Evolutionary conservation across 2,113 vertebrate genomes (phyloP), one percentile per base, ranked within the genome.

Genomic region (Machaerirhynchus nigripectus): DNA sequence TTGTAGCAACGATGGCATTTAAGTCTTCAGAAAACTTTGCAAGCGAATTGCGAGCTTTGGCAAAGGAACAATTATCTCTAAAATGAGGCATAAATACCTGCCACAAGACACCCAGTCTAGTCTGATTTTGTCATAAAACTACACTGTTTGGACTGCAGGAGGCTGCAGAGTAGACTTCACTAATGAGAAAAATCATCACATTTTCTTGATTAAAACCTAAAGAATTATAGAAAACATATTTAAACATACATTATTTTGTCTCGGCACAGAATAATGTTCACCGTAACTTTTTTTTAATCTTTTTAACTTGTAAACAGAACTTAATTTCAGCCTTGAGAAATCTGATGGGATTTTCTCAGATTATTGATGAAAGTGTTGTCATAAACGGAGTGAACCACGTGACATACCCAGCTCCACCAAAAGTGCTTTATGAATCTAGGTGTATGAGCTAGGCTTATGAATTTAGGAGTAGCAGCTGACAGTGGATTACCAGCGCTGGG

Each of bases 21-120:
- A 84, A 93, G 85, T 33, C 26, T 73, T 90, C 59, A 86, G 69
- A 90, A 94, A 85, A 85, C 4, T 82, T 60, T 23, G 47, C 56
- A 78, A 65, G 59, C 24, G 60, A 84, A 71, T 65, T 73, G 35
- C 18, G 7, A 28, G 28, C 12, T 55, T 91, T 65, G 27, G 42
- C 73, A 95, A 79, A 75, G 33, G 6, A 82, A 87, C 0, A 0
- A 52, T 46, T 31, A 69, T 74, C 55, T 39, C 68, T 85, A 65
- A 89, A 75, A 86, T 10, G 15, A 31, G 47, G 2, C 14, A 42
- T 6, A 4, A 16, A 39, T 17, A 53, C 17, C n/a, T 50, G 8
- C 27, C 8, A 63, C 27, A 33, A 47, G 8, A 40, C 55, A 28
- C 1, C 15, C 23, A 23, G 3, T 20, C 59, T 67, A 15, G 10